Base-by-base conservation (phyloP, 2,888 invertebrate species). In the Xanthia icteritia region DNA sequence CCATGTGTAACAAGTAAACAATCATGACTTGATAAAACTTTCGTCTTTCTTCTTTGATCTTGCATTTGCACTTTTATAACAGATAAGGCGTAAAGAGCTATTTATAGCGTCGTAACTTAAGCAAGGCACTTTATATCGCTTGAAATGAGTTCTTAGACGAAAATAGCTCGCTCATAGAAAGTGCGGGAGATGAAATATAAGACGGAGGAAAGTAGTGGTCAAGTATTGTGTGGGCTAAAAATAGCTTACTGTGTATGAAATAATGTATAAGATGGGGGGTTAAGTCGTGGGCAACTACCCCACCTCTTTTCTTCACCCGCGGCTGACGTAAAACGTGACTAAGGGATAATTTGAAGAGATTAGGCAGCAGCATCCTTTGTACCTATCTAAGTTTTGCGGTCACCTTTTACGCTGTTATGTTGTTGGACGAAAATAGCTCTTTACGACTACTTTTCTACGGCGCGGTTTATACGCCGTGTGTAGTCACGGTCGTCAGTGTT, bases 221-320 rank as follows among this genome's bases (percentile, higher is more conserved):
- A 71, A 75, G 54, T 60, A 69, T 68, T 65, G 75, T 64, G 48
- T 56, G 27, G 15, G 71, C 64, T 80, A 75, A 82, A 79, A 75
- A 75, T 82, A 84, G 68, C 51, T 68, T n/a, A 27, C 15, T 56
- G 13, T 64, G 42, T 56, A 60, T 27, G 58, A 68, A 79, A 74
- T 73, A 81, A 83, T 71, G 58, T 70, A 67, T 58, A 6, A 66
- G 65, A 61, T 60, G 58, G 56, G 51, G 45, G 60, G 48, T 6
- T 31, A 31, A 31, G 45, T 60, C 9, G 63, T 68, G 51, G 9
- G 23, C 45, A 4, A 27, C 42, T 42, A 51, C 66, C 51, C 77
- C 66, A 56, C 69, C 66, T n/a, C 54, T 20, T 27, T 39, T 48
- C 15, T 13, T n/a, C 70, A 36, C 66, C 61, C 66, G 20, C 42